Conservation (phyloP, 2,888 invertebrate species). For the Microctonus brassicae region DNA sequence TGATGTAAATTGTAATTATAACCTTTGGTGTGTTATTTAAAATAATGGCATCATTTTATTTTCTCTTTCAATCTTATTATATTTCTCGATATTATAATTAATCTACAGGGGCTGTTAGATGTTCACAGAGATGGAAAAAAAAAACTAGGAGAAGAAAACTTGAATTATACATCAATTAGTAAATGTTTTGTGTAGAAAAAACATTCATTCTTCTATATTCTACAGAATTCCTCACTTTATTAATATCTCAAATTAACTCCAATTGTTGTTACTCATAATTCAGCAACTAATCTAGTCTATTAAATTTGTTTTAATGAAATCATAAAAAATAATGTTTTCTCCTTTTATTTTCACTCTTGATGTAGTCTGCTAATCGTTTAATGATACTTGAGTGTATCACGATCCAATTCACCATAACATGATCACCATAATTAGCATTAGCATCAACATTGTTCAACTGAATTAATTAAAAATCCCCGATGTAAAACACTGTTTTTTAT, state of each 20-base stretch:
- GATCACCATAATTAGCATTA: neutral
- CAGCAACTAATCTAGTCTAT: neutral
- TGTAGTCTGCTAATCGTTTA: neutral
- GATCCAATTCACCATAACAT: neutral
- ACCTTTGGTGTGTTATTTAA: no score
- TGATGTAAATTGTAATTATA: neutral
- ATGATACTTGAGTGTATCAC: no score
- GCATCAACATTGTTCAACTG: neutral
- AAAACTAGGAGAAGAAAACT: neutral
- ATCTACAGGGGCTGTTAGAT: neutral
- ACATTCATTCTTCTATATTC: neutral
- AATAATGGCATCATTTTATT: neutral
- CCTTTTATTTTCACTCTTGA: neutral
- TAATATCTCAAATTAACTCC: neutral
- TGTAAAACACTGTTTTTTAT: neutral
- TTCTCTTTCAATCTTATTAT: neutral
- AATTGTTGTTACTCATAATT: neutral
- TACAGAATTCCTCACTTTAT: neutral
- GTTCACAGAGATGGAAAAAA: neutral
- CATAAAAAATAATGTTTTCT: neutral
- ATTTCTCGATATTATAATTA: no score
- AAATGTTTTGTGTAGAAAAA: neutral
- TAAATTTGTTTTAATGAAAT: neutral
- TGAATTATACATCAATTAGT: neutral
- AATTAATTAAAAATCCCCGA: neutral